These are phyloP conservation scores for Orbicella faveolata DNA, from an alignment of 64 coral and sea anemone genomes.

Conservation along the genomic window DNA sequence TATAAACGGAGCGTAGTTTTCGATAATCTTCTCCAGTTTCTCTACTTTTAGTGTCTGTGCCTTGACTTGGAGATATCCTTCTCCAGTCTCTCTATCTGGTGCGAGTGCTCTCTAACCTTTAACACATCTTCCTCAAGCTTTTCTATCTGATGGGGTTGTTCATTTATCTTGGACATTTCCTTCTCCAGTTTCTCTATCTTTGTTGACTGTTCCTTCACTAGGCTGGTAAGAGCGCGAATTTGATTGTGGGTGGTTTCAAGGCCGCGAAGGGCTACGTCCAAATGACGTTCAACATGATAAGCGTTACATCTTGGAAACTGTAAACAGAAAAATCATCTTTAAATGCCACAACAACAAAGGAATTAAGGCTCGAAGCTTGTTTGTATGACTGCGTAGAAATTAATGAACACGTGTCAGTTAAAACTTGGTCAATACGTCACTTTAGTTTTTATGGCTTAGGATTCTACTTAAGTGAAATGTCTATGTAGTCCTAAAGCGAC, in stretches of 20 bases:
- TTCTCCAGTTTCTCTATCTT: neutral
- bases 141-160: neutral
- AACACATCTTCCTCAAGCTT: neutral
- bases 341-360: too few relatives aligned
- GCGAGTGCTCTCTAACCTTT: neutral
- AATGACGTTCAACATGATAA: constrained; percentile 7
- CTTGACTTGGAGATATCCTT: too few relatives aligned
- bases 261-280: constrained; percentile 1
- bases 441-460: too few relatives aligned
- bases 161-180: neutral
- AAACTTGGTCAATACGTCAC: too few relatives aligned
- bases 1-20: constrained; percentile 26
- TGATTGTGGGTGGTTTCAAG: constrained; percentile 13
- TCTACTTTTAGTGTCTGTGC: neutral
- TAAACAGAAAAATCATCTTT: neutral
- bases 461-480: too few relatives aligned
- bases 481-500: too few relatives aligned
- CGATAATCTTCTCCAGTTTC: neutral
- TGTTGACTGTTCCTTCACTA: neutral
- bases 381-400: too few relatives aligned
- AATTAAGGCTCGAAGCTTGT: too few relatives aligned
- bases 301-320: constrained; percentile 8
- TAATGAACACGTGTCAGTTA: too few relatives aligned
- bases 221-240: neutral
- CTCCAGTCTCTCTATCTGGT: neutral